Conservation (phyloP, 2,888 invertebrate species). For the Macrophya alboannulata region DNA sequence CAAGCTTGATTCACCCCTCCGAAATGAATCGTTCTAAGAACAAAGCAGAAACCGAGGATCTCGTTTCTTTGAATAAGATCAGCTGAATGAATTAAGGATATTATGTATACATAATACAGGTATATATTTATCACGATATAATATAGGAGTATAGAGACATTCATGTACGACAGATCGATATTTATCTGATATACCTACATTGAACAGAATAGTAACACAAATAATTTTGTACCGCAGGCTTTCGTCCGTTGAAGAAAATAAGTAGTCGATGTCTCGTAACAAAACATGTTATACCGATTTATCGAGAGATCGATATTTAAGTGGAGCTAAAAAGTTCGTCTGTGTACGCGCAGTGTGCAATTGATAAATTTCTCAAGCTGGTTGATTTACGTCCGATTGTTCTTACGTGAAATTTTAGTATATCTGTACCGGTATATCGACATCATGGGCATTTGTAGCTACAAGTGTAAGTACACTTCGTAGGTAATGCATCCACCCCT, state of each 20-base stretch:
- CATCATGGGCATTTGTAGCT: background rate
- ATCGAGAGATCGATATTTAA: constrained; percentile 9
- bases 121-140: background rate
- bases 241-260: constrained; percentile 3
- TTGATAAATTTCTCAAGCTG: constrained; percentile 17
- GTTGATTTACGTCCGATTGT: background rate
- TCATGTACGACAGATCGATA: background rate
- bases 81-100: background rate
- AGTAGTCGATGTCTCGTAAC: background rate
- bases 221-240: background rate
- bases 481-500: constrained; percentile 7
- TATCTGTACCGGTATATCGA: background rate
- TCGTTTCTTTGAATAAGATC: background rate
- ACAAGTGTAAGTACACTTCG: background rate
- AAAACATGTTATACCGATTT: background rate
- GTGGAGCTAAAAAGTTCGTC: background rate
- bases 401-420: background rate
- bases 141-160: background rate
- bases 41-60: background rate
- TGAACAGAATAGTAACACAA: too few relatives aligned
- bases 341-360: background rate
- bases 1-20: constrained; percentile 28
- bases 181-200: background rate
- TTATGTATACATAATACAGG: background rate
- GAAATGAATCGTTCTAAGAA: constrained; percentile 3